Base-by-base conservation (phyloP, 2,113 vertebrate species). In the Orycteropus afer region DNA sequence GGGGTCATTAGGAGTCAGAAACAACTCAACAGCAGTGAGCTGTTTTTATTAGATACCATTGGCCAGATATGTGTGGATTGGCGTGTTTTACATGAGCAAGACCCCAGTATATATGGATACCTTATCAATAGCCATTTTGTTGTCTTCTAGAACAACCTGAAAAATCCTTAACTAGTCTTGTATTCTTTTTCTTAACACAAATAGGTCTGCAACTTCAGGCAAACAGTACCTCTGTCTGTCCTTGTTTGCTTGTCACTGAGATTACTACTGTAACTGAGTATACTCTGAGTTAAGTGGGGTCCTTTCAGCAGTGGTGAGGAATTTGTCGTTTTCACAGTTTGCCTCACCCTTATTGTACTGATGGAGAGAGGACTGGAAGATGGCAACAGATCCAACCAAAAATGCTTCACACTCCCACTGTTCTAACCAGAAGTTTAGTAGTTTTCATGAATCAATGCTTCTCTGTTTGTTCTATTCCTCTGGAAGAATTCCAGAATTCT, bases 341-440 rank as follows among this genome's bases (percentile, higher is more conserved):
- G 22, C 20, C 18, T 1, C 0, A 57, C 12, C 40, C 1, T 74
- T 49, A 22, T 17, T 57, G 12, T 80, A n/a, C 17, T 3, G 2
- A 13, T 3, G 7, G 20, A 1, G 40, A 3, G 32, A 18, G 3
- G 0, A 11, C 15, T 84, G 20, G 13, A 23, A 23, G 4, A 17
- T 57, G 11, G 7, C 22, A 55, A 1, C 2, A 57, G 0, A 0
- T 9, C 7, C 9, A 37, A 3, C 9, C 47, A 22, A 67, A 76
- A 71, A 29, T 14, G 45, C 23, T 14, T 10, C 14, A 78, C 40
- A 47, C 4, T 42, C 23, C 4, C 8, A 53, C 2, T 29, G 17
- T 61, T 77, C 37, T 14, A 34, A 32, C 5, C 15, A 57, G 47
- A 79, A 76, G 5, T 51, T 57, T 18, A 7, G 7, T 4, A 45